phyloP scores from a whole-genome alignment of 2,888 invertebrate genomes.

The Macrosiphum euphorbiae region DNA sequence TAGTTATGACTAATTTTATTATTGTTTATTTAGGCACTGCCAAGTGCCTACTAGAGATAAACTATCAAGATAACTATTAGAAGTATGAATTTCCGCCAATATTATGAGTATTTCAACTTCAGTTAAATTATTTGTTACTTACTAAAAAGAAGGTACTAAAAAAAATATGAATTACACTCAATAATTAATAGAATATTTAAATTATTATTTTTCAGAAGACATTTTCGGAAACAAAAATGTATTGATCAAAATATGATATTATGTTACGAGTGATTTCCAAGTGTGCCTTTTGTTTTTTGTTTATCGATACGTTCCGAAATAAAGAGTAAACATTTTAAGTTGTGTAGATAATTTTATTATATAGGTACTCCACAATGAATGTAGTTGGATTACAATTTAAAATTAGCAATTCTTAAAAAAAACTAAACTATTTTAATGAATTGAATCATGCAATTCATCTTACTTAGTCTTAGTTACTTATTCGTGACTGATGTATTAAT shows the following conservation, averaged over 20 bases:
- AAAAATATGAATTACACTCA: not conserved
- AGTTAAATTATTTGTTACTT: not conserved
- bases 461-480: not conserved
- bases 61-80: not conserved
- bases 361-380: not conserved
- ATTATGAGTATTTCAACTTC: not conserved
- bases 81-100: not conserved
- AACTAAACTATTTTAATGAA: not conserved
- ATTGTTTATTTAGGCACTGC: not conserved
- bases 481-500: not conserved
- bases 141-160: not conserved
- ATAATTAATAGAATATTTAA: not conserved
- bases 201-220: not conserved
- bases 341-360: not conserved
- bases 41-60: not conserved
- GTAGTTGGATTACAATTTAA: not conserved
- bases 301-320: not conserved
- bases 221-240: not conserved
- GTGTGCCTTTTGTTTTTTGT: not conserved
- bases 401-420: not conserved
- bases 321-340: not conserved
- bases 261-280: not conserved
- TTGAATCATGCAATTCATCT: not conserved
- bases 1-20: not conserved
- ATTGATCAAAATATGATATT: not conserved